Conservation (phyloP, 2,113 vertebrate genomes). For the Pionites leucogaster region DNA sequence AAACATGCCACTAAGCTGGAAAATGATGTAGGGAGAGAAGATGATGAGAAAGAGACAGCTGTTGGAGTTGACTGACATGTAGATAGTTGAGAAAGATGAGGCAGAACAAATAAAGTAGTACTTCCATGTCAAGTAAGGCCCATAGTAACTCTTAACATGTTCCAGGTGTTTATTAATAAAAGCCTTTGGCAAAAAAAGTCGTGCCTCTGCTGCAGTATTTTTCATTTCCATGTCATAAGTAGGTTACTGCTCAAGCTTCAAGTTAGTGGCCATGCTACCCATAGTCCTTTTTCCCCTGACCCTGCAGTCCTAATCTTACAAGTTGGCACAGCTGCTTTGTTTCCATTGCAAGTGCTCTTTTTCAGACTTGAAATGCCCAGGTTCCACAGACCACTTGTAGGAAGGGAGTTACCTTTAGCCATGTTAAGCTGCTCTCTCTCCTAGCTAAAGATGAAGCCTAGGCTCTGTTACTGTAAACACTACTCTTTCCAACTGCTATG, state of each 20-base stretch:
- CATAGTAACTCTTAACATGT: conserved; percentile 22
- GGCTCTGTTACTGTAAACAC: background rate
- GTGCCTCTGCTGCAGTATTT: background rate
- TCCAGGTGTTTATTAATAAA: conserved; percentile 70
- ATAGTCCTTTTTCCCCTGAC: background rate
- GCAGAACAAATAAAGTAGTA: background rate
- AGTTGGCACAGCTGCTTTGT: background rate
- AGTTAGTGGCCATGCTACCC: background rate
- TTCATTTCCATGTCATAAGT: background rate
- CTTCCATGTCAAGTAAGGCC: background rate
- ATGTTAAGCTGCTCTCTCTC: background rate
- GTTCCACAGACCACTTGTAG: background rate
- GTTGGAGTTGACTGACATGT: background rate
- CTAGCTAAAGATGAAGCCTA: background rate
- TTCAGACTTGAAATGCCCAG: background rate
- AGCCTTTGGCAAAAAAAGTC: background rate
- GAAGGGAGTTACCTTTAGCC: background rate
- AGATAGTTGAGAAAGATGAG: background rate
- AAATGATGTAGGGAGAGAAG: background rate
- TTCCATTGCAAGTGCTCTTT: background rate
- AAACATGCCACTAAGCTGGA: background rate
- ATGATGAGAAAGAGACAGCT: background rate
- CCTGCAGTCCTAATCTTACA: rapidly evolving
- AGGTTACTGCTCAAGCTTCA: background rate
- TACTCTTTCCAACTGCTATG: background rate